Evolutionary conservation across 2,797 vertebrate species (phyloP).

Genomic region (Poecilia wingei): DNA sequence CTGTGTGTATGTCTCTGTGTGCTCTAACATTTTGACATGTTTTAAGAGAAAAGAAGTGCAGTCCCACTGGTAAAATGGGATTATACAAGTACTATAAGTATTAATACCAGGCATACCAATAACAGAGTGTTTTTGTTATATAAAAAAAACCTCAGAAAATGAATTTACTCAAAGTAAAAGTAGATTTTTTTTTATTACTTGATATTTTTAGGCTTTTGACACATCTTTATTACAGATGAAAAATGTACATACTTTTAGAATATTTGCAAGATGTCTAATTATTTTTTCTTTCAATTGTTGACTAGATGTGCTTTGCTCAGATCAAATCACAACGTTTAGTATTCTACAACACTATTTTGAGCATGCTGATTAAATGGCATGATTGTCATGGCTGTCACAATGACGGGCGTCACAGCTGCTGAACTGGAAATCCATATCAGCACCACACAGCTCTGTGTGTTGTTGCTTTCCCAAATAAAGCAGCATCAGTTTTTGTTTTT

Average conservation of each 20-base stretch:
- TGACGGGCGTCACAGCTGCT: constrained; percentile 28
- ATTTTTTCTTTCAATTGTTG: constrained; percentile 7
- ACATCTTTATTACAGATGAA: neutral
- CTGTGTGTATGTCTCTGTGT: neutral
- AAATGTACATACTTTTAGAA: neutral
- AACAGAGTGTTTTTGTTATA: neutral
- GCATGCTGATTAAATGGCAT: constrained; percentile 34
- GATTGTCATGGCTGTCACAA: constrained; percentile 27
- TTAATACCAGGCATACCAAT: neutral
- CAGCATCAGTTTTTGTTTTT: constrained; percentile 8
- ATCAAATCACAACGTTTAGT: constrained; percentile 30
- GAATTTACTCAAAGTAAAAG: neutral
- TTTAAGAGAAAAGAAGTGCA: neutral
- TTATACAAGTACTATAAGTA: neutral
- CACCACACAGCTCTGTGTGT: constrained; percentile 26
- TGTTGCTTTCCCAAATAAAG: constrained; percentile 27
- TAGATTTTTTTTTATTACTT: neutral
- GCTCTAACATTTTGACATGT: neutral
- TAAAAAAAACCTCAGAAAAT: neutral
- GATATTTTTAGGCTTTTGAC: neutral
- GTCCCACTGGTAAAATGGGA: neutral
- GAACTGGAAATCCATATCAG: constrained; percentile 44
- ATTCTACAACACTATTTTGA: constrained; percentile 28
- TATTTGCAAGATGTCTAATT: neutral
- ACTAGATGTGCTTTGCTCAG: constrained; percentile 12